Percentiles rank a stretch among this genome's conserved stretches.
Conservation (phyloP, 2,113 vertebrate genomes). For the Melanerpes aurifrons region DNA sequence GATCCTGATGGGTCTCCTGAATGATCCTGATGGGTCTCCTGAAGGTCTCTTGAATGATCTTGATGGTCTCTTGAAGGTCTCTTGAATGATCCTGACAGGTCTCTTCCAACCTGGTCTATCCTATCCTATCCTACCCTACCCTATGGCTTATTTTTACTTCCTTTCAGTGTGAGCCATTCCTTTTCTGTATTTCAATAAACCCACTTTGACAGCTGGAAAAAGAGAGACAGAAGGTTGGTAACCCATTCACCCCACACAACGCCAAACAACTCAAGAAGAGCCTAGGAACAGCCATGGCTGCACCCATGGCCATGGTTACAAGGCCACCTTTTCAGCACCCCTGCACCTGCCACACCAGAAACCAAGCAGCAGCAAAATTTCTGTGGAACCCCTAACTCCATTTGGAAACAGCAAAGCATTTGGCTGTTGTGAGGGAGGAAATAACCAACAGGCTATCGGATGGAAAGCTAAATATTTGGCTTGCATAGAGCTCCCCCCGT, state of each 20-base stretch:
- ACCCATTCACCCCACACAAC: not conserved
- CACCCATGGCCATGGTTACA: not conserved
- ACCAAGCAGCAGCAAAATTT: not conserved
- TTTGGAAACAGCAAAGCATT: not conserved
- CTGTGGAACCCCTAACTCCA: not conserved
- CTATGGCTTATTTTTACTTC: not conserved
- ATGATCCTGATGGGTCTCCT: too few relatives aligned
- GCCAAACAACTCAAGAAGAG: not conserved
- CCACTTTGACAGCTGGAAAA: not conserved
- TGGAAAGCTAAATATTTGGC: slow-evolving; percentile 68
- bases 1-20: too few relatives aligned
- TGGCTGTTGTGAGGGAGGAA: not conserved
- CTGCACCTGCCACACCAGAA: not conserved
- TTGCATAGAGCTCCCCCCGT: not conserved
- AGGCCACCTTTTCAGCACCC: not conserved
- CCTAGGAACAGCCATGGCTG: rapidly evolving
- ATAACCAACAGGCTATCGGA: slow-evolving; percentile 1
- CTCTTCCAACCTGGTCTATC: too few relatives aligned
- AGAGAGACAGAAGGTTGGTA: not conserved
- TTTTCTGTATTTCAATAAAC: not conserved
- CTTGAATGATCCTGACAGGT: too few relatives aligned
- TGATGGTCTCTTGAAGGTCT: too few relatives aligned
- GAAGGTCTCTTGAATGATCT: too few relatives aligned
- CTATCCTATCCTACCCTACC: too few relatives aligned
- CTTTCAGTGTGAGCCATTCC: not conserved